Evolutionary conservation across 2,797 vertebrate species (phyloP).

Genomic region (Yasuhikotakia modesta): DNA sequence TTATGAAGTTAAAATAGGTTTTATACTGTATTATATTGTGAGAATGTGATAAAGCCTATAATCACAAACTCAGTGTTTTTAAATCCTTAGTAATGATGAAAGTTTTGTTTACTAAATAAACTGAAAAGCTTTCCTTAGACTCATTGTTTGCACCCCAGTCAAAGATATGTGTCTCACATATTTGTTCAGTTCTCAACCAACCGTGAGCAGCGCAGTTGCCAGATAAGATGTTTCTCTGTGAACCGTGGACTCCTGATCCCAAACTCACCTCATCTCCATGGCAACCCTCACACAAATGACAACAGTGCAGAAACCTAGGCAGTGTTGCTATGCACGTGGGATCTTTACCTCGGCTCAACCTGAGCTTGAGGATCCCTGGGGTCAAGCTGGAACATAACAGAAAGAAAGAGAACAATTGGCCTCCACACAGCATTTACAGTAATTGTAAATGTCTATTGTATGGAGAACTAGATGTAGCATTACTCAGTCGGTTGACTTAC

Average conservation of each 20-base stretch:
- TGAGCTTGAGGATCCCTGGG: conserved; percentile 52
- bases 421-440: neutral
- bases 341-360: conserved; percentile 53
- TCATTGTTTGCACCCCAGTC: neutral
- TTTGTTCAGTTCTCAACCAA: conserved; percentile 39
- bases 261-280: conserved; percentile 67
- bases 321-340: conserved; percentile 61
- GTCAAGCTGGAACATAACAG: conserved; percentile 24
- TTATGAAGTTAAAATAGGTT: no score
- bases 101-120: neutral
- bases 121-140: neutral
- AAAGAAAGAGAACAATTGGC: neutral
- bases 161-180: conserved; percentile 1
- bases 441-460: neutral
- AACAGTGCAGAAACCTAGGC: conserved; percentile 68
- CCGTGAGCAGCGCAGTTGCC: conserved; percentile 62
- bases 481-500: neutral
- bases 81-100: neutral
- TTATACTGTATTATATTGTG: no score
- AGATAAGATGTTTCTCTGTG: conserved; percentile 61
- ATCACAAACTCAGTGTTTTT: neutral
- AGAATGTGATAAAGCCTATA: neutral
- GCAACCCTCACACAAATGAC: conserved; percentile 64
- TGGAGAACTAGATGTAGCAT: neutral
- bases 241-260: conserved; percentile 69